A percentile compares a stretch with the other conserved stretches of the same genome.
phyloP scores from a whole-genome alignment of 2,888 invertebrate genomes.

The Aphodius sticticus region DNA sequence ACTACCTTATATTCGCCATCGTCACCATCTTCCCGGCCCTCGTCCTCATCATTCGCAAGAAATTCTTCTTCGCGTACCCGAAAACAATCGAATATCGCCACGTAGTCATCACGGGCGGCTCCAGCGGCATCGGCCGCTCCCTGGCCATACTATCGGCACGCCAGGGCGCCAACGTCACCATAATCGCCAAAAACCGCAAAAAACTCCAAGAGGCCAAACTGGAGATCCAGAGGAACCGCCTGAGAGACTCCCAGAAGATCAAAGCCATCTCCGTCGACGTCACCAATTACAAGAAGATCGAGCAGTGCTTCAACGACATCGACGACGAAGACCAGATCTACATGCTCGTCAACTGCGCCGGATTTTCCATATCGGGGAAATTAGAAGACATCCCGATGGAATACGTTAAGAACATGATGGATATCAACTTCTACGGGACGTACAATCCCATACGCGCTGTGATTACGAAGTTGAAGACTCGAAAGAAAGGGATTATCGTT shows the following conservation, averaged over 20 bases:
- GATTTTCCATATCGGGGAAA: conserved; percentile 80
- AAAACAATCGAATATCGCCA: conserved; percentile 61
- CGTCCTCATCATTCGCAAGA: neutral
- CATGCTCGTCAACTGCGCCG: conserved; percentile 94
- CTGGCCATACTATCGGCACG: conserved; percentile 79
- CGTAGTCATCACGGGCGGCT: conserved; percentile 89
- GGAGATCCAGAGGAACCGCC: conserved; percentile 64
- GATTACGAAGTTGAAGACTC: conserved; percentile 80
- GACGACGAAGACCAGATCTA: conserved; percentile 79
- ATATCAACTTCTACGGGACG: conserved; percentile 89
- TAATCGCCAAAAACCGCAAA: conserved; percentile 83
- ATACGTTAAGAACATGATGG: conserved; percentile 77
- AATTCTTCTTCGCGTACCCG: conserved; percentile 6
- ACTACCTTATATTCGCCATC: neutral
- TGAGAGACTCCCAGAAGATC: conserved; percentile 66
- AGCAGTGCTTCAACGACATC: conserved; percentile 69
- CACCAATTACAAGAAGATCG: conserved; percentile 52
- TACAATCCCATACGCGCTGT: conserved; percentile 84
- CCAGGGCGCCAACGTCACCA: conserved; percentile 88
- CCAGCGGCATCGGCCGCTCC: conserved; percentile 93
- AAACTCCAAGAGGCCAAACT: conserved; percentile 71
- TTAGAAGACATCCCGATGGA: conserved; percentile 79
- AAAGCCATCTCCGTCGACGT: conserved; percentile 75
- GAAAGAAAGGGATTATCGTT: conserved; percentile 82
- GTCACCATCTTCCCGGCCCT: conserved; percentile 6